Base-by-base conservation (phyloP, 2,888 invertebrate genomes). In the Hypolimnas misippus region DNA sequence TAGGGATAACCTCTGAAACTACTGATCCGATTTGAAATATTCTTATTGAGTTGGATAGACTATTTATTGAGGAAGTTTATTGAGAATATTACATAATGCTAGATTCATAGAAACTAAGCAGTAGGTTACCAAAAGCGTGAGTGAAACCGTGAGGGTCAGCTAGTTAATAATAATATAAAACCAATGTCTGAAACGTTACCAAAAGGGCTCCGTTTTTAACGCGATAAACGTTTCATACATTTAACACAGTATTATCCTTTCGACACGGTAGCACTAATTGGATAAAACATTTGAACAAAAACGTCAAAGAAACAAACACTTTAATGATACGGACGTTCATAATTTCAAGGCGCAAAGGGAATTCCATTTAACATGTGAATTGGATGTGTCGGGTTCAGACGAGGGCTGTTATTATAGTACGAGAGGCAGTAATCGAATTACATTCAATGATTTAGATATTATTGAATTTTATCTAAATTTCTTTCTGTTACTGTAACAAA, bases 191-290 rank as follows among this genome's bases (percentile, higher is more conserved):
- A n/a, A n/a, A n/a, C 56, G 33, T 59, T 52, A 61, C 62, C 81
- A 79, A 82, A 82, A 84, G 84, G 84, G 83, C 79, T 77, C 86
- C 82, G 84, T 82, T 89, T 87, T 86, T 85, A 86, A 86, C 83
- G 73, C 86, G 85, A 84, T 89, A 87, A 89, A 83, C 82, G 81
- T 76, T 88, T 87, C 81, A 86, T 83, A 76, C 79, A 80, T 86
- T 83, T 86, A 87, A 87, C 85, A 83, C 82, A 82, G 75, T 84
- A 92, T 92, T 91, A 92, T 89, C 89, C 89, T 91, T 92, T 92
- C 91, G 91, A 92, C 92, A 92, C 92, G 91, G 92, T 91, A 92
- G 92, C 90, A 86, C 92, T 92, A 92, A 92, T 92, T 91, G 92
- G 92, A 86, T 86, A 80, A 89, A 89, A 87, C 79, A 76, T 85